A percentile compares a stretch with the other conserved stretches of the same genome.
phyloP scores from a whole-genome alignment of 2,888 invertebrate genomes.

The Epinotia ramella region DNA sequence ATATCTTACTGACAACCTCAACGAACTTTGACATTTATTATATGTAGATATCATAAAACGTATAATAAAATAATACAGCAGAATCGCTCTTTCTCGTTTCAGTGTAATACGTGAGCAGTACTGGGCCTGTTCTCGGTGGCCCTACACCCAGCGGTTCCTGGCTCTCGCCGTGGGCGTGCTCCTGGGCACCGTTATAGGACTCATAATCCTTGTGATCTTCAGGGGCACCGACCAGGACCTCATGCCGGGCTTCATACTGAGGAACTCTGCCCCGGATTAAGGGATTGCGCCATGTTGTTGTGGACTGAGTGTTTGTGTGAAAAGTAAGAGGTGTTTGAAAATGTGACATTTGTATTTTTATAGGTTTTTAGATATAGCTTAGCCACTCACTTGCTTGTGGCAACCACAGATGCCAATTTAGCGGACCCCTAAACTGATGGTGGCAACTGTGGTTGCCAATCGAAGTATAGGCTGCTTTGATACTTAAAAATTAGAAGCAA shows the following conservation, averaged over 20 bases:
- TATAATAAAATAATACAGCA: background rate
- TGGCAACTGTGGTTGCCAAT: too few relatives aligned
- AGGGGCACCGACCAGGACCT: slow-evolving; percentile 52
- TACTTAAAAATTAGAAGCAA: too few relatives aligned
- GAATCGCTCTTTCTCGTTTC: slow-evolving; percentile 49
- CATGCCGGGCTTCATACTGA: slow-evolving; percentile 59
- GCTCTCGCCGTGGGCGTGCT: slow-evolving; percentile 70
- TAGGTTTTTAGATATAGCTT: too few relatives aligned
- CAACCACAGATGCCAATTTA: too few relatives aligned
- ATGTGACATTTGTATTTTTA: too few relatives aligned
- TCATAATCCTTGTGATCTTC: slow-evolving; percentile 61
- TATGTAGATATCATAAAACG: background rate
- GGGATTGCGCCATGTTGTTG: background rate
- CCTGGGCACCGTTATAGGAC: slow-evolving; percentile 69
- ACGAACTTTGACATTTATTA: too few relatives aligned
- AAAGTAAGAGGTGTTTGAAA: too few relatives aligned
- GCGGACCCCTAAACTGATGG: too few relatives aligned
- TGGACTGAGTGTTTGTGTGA: too few relatives aligned
- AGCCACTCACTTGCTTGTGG: too few relatives aligned
- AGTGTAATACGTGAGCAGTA: slow-evolving; percentile 79
- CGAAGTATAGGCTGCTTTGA: too few relatives aligned
- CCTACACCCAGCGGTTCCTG: slow-evolving; percentile 65
- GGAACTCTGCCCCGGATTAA: slow-evolving; percentile 55
- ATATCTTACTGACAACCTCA: too few relatives aligned
- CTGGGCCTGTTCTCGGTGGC: slow-evolving; percentile 78